These are phyloP conservation scores for Ernsta delagoae DNA, from an alignment of 2,888 invertebrate genomes.

Conservation along the genomic window DNA sequence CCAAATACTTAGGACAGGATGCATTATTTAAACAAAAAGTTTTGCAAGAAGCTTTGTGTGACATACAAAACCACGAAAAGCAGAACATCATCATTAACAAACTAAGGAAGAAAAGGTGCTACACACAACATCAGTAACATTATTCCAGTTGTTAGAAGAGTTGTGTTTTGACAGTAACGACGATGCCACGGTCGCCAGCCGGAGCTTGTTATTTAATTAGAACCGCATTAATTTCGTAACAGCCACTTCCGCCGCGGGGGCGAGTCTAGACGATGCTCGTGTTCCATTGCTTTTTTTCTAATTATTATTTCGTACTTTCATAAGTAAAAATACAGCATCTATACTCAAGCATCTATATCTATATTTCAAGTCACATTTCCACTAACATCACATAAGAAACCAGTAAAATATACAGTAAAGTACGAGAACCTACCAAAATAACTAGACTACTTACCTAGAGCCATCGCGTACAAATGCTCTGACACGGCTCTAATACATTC, in stretches of 20 bases:
- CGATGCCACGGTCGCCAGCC: slow-evolving; percentile 51
- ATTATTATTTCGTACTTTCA: slow-evolving; percentile 17
- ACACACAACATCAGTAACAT: slow-evolving; percentile 24
- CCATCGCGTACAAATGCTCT: too few species aligned
- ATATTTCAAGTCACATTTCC: neutral
- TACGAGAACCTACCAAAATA: too few species aligned
- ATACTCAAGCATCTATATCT: neutral
- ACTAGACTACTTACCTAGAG: too few species aligned
- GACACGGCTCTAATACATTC: too few species aligned
- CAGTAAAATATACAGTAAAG: too few species aligned
- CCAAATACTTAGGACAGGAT: too few species aligned
- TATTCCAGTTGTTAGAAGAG: slow-evolving; percentile 43
- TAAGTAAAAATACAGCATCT: neutral
- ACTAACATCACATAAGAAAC: too few species aligned
- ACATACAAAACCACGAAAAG: too few species aligned
- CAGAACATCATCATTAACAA: too few species aligned
- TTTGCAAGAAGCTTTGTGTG: slow-evolving; percentile 56
- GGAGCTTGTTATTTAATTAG: slow-evolving; percentile 79
- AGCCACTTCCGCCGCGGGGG: slow-evolving; percentile 67
- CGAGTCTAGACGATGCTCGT: slow-evolving; percentile 42
- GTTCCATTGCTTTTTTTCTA: slow-evolving; percentile 27
- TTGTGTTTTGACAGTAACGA: slow-evolving; percentile 39
- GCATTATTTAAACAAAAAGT: too few species aligned
- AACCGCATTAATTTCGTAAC: slow-evolving; percentile 79
- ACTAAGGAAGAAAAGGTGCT: neutral